phyloP scores from a whole-genome alignment of 35 echinoderm and acorn worm genomes.

The Acanthaster planci region DNA sequence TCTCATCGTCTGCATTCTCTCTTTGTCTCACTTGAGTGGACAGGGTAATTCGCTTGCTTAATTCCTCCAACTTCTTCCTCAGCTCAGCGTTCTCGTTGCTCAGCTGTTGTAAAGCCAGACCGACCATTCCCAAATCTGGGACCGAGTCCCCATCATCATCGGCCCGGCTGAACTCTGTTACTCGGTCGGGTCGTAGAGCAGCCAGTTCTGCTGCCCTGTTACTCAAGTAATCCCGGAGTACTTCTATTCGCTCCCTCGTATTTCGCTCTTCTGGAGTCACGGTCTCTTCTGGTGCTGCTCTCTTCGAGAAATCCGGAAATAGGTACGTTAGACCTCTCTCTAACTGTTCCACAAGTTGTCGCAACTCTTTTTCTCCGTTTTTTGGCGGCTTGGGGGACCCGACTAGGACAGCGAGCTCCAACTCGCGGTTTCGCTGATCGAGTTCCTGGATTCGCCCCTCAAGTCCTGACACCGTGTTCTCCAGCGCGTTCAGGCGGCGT shows the following conservation, averaged over 20 bases:
- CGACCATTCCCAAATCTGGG: background rate
- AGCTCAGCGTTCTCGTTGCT: slow-evolving; percentile 3
- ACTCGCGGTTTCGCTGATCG: background rate
- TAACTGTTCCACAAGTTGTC: background rate
- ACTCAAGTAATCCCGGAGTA: slow-evolving; percentile 4
- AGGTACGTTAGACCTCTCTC: background rate
- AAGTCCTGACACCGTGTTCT: background rate
- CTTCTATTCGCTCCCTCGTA: background rate
- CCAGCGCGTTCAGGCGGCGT: background rate
- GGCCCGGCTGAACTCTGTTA: background rate
- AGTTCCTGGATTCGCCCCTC: background rate
- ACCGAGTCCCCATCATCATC: background rate
- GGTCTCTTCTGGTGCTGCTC: background rate
- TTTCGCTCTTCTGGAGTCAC: background rate
- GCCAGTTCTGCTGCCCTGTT: background rate
- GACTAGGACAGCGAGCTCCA: background rate
- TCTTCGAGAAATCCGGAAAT: background rate
- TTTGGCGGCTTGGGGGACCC: background rate
- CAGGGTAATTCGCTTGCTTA: background rate
- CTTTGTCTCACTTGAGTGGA: too few species aligned
- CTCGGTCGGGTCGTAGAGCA: background rate
- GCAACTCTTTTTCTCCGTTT: background rate
- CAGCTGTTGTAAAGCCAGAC: background rate
- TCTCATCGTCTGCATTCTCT: too few species aligned
- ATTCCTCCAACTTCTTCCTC: background rate